Evolutionary conservation across 2,888 invertebrate species (phyloP).

Genomic region (Nymphalis polychloros): DNA sequence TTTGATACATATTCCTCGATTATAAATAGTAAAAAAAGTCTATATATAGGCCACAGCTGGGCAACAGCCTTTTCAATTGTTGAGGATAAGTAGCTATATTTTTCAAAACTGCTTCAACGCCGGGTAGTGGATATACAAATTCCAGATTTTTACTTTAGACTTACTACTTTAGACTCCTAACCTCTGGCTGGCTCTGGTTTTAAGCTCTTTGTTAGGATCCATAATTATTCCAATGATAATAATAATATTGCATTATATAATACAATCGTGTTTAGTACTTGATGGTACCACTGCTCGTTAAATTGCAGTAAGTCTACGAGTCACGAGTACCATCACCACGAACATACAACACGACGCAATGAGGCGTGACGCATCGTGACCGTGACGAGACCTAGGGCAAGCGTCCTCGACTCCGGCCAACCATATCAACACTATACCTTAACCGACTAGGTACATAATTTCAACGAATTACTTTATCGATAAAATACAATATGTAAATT

Average conservation of each 20-base stretch:
- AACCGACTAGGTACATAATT: background rate
- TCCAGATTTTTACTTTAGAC: no score
- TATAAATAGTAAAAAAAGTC: no score
- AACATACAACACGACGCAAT: slow-evolving; percentile 48
- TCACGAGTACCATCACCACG: slow-evolving; percentile 27
- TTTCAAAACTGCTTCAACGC: no score
- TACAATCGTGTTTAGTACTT: no score
- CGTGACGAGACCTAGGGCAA: slow-evolving; percentile 70
- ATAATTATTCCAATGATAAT: background rate
- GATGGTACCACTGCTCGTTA: background rate
- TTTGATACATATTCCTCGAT: no score
- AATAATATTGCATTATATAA: background rate
- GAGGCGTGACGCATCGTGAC: slow-evolving; percentile 67
- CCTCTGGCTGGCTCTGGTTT: background rate
- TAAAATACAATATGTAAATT: slow-evolving; percentile 1
- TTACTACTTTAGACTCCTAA: no score
- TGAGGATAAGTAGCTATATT: no score
- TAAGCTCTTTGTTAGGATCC: background rate
- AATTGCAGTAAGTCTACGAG: slow-evolving; percentile 5
- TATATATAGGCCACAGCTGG: no score
- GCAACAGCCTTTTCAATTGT: no score
- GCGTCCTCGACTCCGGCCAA: slow-evolving; percentile 57
- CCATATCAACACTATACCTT: slow-evolving; percentile 50
- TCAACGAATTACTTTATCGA: background rate
- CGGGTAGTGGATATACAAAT: no score